Conservation (phyloP, 2,888 invertebrate species). For the Chrysopilus asiliformis region DNA sequence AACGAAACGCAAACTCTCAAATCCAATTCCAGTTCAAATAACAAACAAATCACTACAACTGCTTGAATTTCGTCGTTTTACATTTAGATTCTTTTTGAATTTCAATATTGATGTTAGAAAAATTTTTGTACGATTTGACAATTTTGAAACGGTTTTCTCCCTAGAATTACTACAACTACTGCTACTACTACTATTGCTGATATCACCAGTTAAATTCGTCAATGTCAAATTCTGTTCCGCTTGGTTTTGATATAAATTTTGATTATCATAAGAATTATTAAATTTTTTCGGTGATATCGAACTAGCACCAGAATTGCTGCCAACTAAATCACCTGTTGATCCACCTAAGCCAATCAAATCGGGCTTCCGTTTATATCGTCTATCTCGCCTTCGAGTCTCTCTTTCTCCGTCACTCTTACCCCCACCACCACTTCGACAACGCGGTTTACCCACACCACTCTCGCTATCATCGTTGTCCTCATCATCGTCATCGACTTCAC, state of each 20-base stretch:
- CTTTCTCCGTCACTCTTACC: slow-evolving; percentile 1
- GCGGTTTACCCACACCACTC: slow-evolving; percentile 16
- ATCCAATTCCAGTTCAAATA: slow-evolving; percentile 26
- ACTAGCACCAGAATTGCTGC: slow-evolving; percentile 12
- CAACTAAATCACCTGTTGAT: slow-evolving; percentile 1
- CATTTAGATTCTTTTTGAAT: slow-evolving; percentile 30
- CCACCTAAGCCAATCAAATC: too few relatives aligned
- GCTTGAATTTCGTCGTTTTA: slow-evolving; percentile 29
- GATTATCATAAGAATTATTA: slow-evolving; percentile 19
- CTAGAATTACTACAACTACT: slow-evolving; percentile 11
- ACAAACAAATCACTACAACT: slow-evolving; percentile 35
- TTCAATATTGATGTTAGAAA: slow-evolving; percentile 32
- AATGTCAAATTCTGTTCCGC: slow-evolving; percentile 2
- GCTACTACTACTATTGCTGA: too few relatives aligned
- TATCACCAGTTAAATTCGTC: slow-evolving; percentile 7
- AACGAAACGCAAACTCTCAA: too few relatives aligned
- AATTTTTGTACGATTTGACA: slow-evolving; percentile 31
- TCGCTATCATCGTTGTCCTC: slow-evolving; percentile 23
- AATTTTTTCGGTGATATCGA: slow-evolving; percentile 21
- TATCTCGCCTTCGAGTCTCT: slow-evolving; percentile 9
- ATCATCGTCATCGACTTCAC: slow-evolving; percentile 36
- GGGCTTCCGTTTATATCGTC: not conserved
- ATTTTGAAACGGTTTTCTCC: slow-evolving; percentile 26
- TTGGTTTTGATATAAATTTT: slow-evolving; percentile 5
- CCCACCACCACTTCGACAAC: too few relatives aligned